Evolutionary conservation across 2,797 vertebrate genomes (phyloP).

Genomic region (Acridotheres tristis): DNA sequence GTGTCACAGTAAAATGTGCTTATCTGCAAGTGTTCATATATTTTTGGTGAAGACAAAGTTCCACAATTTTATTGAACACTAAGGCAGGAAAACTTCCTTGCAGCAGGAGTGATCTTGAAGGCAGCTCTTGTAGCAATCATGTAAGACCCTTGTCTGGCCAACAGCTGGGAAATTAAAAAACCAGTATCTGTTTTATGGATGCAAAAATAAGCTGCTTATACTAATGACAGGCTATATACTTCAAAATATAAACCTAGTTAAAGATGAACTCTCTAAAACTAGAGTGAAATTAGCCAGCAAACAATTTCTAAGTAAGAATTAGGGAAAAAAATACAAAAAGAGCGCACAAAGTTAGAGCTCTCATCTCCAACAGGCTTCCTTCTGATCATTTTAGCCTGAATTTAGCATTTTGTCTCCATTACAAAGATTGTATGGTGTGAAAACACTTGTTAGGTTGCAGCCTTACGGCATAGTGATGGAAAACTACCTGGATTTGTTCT

Average conservation of each 20-base stretch:
- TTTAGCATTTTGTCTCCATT: neutral
- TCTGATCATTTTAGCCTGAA: neutral
- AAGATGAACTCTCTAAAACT: neutral
- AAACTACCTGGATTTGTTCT: neutral
- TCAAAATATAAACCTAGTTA: neutral
- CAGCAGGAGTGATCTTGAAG: neutral
- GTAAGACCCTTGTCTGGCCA: neutral
- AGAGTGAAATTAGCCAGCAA: neutral
- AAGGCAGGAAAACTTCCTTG: neutral
- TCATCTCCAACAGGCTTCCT: neutral
- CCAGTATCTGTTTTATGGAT: neutral
- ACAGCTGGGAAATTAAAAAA: neutral
- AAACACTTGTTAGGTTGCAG: neutral
- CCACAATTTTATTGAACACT: rapidly evolving
- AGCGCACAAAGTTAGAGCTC: neutral
- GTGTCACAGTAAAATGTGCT: neutral
- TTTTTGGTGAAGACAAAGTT: neutral
- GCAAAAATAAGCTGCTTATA: neutral
- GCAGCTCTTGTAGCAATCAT: neutral
- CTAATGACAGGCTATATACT: neutral
- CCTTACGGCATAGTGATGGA: neutral
- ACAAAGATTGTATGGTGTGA: neutral
- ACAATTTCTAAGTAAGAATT: neutral
- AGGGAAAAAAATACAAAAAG: neutral
- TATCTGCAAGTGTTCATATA: neutral